phyloP scores from a whole-genome alignment of 35 echinoderm and acorn worm genomes.

The Apostichopus japonicus region DNA sequence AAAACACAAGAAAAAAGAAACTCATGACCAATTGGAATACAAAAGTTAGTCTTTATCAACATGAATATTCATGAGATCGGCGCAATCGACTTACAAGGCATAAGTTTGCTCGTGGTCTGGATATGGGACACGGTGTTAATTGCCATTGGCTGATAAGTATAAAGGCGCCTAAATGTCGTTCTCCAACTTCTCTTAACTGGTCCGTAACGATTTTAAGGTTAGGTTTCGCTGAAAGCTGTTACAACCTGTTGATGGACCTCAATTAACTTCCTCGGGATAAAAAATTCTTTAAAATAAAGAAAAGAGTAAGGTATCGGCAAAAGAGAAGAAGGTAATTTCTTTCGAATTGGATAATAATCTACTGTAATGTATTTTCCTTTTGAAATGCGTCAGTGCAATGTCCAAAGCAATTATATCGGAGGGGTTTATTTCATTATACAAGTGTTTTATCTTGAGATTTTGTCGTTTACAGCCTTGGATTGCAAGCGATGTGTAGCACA shows the following conservation, averaged over 20 bases:
- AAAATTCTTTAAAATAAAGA: not conserved
- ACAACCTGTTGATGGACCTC: not conserved
- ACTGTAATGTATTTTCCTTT: not conserved
- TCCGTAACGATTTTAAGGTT: slow-evolving; percentile 4
- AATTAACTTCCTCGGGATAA: not conserved
- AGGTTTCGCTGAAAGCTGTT: not conserved
- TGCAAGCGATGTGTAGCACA: no score
- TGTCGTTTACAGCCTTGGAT: not conserved
- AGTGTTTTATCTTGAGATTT: not conserved
- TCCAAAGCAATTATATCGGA: not conserved
- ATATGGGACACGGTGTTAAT: no score
- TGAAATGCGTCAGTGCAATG: not conserved
- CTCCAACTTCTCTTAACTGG: not conserved
- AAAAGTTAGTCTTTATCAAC: no score
- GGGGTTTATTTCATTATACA: not conserved
- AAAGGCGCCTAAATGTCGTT: not conserved
- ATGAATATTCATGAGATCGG: no score
- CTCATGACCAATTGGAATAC: no score
- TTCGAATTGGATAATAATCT: not conserved
- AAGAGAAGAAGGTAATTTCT: not conserved
- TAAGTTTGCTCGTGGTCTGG: no score
- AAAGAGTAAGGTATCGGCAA: not conserved
- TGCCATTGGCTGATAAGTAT: no score
- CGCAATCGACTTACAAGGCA: no score
- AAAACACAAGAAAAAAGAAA: no score